Evolutionary conservation across 2,888 invertebrate genomes (phyloP), one percentile per base, ranked within the genome.

Genomic region (Campoplex capitator): DNA sequence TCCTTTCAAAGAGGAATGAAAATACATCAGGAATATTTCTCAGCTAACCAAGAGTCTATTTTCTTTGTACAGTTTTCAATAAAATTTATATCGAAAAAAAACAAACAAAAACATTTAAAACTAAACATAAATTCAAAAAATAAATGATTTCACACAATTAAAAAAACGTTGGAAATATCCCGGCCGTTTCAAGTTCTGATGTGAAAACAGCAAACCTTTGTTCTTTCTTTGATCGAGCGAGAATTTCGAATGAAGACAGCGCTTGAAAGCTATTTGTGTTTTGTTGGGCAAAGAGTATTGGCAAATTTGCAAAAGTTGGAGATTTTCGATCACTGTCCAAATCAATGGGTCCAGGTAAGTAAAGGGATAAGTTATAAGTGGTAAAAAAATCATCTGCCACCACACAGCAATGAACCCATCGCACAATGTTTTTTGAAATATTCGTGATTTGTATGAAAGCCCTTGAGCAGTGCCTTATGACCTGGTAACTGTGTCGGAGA

Each of bases 291-390:
- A 58, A 54, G 0, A 71, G 51, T 58, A 32, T 70, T 28, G 45
- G 76, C 45, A 71, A 67, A 71, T 81, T 65, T 68, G 42, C 2
- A 73, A 85, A 45, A n/a, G 54, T 23, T 35, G 51, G n/a, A 32
- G 75, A 38, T 75, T 54, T 51, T n/a, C 45, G 65, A 23, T 48
- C 38, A 51, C n/a, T 58, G 18, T 62, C 56, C 45, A 68, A 65
- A 74, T 35, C 45, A 11, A 35, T 51, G 48, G 13, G 71, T 51
- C 38, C 71, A 85, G 85, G 85, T 81, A 85, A 77, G 85, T 76
- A 23, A 85, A 73, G n/a, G 65, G 71, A 81, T 54, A 65, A 73
- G 65, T 42, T 67, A n/a, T 13, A 58, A 28, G 58, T 58, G 75
- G 73, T 67, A 18, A n/a, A 51, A 51, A 56, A 75, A 68, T 3